Percentiles rank a stretch among this genome's conserved stretches.
Evolutionary conservation across 2,797 vertebrate genomes (phyloP).

Genomic region (Cirrhinus mrigala): DNA sequence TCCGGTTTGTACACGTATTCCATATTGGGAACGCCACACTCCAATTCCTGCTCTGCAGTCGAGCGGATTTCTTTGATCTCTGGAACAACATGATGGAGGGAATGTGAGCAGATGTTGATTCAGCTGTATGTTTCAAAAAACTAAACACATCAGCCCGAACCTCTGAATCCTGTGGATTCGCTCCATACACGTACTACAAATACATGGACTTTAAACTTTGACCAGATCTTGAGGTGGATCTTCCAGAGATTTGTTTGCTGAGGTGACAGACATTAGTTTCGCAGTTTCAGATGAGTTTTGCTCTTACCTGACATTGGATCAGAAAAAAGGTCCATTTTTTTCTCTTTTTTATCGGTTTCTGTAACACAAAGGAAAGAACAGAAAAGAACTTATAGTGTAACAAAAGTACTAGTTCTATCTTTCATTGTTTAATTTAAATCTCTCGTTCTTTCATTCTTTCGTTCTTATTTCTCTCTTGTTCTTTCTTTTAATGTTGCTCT

Average conservation of each 20-base stretch:
- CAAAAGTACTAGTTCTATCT: neutral
- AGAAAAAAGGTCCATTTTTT: neutral
- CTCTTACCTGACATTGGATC: neutral
- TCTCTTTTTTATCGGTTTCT: neutral
- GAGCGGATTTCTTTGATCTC: neutral
- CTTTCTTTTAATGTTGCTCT: too few relatives aligned
- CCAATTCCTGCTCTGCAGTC: constrained; percentile 72
- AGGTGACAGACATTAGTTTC: neutral
- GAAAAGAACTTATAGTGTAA: neutral
- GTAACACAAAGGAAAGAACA: neutral
- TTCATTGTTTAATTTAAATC: too few relatives aligned
- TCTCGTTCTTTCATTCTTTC: too few relatives aligned
- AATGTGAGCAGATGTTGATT: neutral
- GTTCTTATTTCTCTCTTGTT: too few relatives aligned
- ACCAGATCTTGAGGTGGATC: neutral
- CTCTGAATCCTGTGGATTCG: neutral
- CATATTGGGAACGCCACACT: constrained; percentile 81
- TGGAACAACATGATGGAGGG: neutral
- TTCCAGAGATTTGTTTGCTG: neutral
- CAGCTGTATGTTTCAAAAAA: neutral
- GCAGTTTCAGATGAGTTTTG: neutral
- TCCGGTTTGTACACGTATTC: neutral
- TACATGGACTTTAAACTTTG: neutral
- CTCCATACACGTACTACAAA: neutral
- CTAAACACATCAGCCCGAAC: neutral